phyloP scores from a whole-genome alignment of 2,113 vertebrate genomes.

The Ancistrus triradiatus region DNA sequence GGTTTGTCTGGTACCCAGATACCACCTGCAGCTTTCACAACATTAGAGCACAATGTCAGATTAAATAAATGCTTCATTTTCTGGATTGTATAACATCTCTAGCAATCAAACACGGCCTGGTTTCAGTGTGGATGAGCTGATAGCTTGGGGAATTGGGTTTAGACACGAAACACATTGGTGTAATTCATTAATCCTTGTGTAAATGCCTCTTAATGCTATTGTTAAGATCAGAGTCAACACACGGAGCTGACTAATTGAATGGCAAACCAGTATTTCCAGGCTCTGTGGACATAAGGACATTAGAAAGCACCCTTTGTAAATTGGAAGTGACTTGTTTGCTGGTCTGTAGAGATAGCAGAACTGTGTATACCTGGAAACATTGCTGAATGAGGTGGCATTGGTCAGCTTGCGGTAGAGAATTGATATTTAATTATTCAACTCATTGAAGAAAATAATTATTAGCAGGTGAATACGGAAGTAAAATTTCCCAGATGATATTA shows the following conservation, averaged over 20 bases:
- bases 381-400: too few species aligned
- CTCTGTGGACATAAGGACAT: not conserved
- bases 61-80: too few species aligned
- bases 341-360: not conserved
- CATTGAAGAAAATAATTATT: too few species aligned
- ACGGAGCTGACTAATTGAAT: constrained; percentile 37
- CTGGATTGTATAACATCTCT: too few species aligned
- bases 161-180: too few species aligned
- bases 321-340: not conserved
- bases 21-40: not conserved
- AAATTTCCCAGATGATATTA: too few species aligned
- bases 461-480: too few species aligned
- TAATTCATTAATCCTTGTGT: constrained; percentile 3
- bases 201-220: constrained; percentile 8
- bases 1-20: not conserved
- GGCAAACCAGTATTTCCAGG: constrained; percentile 56
- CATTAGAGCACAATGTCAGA: not conserved
- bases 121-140: not conserved
- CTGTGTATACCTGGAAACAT: not conserved
- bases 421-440: not conserved
- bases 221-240: not conserved
- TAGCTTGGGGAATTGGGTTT: not conserved
- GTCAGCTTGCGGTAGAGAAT: too few species aligned
- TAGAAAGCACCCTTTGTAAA: not conserved
- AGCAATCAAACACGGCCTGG: too few species aligned